Evolutionary conservation across 2,888 invertebrate species (phyloP).

Genomic region (Coronaproctus castanopsis): DNA sequence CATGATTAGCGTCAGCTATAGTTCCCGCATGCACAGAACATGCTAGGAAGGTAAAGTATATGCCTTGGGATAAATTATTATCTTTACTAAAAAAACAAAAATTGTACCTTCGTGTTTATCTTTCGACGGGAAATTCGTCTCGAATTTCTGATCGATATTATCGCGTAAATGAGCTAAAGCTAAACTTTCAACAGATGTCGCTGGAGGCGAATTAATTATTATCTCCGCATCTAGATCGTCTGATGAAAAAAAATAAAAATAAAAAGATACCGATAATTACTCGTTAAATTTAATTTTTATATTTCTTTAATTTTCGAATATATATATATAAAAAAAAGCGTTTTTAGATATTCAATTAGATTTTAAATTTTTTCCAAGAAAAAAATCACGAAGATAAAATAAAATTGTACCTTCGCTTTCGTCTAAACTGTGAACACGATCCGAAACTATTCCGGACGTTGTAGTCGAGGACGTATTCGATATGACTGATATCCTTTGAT

Average conservation of each 20-base stretch:
- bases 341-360: too few relatives aligned
- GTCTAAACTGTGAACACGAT: slow-evolving; percentile 83
- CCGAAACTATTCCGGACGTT: slow-evolving; percentile 89
- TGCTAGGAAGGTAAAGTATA: too few relatives aligned
- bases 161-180: slow-evolving; percentile 57
- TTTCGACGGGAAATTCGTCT: not conserved
- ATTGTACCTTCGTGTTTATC: slow-evolving; percentile 4
- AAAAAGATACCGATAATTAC: too few relatives aligned
- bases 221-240: slow-evolving; percentile 35
- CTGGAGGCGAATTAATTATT: slow-evolving; percentile 61
- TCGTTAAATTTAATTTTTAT: too few relatives aligned
- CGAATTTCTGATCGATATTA: slow-evolving; percentile 26
- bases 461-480: slow-evolving; percentile 91
- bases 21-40: too few relatives aligned
- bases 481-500: slow-evolving; percentile 73
- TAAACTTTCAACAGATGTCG: slow-evolving; percentile 68
- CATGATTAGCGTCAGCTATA: too few relatives aligned
- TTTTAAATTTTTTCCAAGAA: too few relatives aligned
- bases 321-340: too few relatives aligned
- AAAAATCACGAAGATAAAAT: too few relatives aligned
- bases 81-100: too few relatives aligned
- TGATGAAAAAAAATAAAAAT: slow-evolving; percentile 6
- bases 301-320: too few relatives aligned
- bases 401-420: slow-evolving; percentile 39
- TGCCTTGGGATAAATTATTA: too few relatives aligned